These are phyloP conservation scores for Eulemur rubriventer DNA, from an alignment of 2,797 vertebrate species.

Conservation along the genomic window DNA sequence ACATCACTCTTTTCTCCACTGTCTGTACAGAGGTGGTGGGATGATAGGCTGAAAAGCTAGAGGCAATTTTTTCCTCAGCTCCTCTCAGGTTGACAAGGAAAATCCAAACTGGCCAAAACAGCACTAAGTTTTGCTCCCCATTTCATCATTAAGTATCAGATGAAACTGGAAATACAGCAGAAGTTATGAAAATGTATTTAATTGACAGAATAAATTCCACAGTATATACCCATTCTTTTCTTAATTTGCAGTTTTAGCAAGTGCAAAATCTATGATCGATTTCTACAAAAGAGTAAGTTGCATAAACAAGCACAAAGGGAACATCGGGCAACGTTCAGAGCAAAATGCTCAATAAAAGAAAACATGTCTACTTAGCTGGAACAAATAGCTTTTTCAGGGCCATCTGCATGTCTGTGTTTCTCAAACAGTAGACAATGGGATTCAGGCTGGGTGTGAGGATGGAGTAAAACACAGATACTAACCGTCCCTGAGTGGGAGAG, in stretches of 20 bases:
- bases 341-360: background rate
- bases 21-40: background rate
- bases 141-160: background rate
- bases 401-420: conserved; percentile 56
- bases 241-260: background rate
- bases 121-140: background rate
- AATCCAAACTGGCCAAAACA: background rate
- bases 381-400: conserved; percentile 21
- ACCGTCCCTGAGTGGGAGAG: background rate
- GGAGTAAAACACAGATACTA: conserved; percentile 64
- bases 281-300: background rate
- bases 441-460: conserved; percentile 66
- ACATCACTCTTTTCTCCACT: background rate
- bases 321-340: background rate
- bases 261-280: background rate
- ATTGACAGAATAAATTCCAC: background rate
- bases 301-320: background rate
- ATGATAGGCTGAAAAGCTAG: background rate
- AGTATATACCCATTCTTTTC: background rate
- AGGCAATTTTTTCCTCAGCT: background rate
- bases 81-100: background rate
- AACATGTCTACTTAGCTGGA: background rate
- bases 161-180: background rate
- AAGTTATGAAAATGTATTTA: background rate
- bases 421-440: conserved; percentile 63